Conservation (phyloP, 1,140 invertebrate genomes). For the Chlorops oryzae region DNA sequence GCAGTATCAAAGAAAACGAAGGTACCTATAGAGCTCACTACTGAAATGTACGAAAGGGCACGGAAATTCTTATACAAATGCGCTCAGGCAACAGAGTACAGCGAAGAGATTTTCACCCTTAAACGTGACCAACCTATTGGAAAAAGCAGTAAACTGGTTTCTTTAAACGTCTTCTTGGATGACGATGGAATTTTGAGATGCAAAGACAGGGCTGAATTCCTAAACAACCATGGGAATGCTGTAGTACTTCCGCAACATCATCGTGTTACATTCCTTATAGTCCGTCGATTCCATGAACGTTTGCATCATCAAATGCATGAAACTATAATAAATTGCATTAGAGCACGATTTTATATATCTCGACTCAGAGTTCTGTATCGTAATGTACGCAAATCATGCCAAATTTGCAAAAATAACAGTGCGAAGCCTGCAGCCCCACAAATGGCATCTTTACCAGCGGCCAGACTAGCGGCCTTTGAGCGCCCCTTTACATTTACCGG, state of each 20-base stretch:
- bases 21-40: no score
- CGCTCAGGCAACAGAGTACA: no score
- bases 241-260: conserved; percentile 14
- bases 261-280: conserved; percentile 37
- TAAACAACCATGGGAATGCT: neutral
- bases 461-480: no score
- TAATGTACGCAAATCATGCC: no score
- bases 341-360: neutral
- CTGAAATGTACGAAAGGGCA: no score
- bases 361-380: neutral
- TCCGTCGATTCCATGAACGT: conserved; percentile 21
- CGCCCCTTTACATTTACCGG: no score
- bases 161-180: neutral
- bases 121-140: neutral
- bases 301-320: neutral
- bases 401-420: no score
- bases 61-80: no score
- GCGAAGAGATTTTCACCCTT: no score
- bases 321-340: neutral
- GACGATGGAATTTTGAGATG: neutral
- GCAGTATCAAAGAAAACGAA: neutral
- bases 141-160: neutral
- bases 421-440: no score
- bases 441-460: no score
- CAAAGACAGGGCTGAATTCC: neutral